Evolutionary conservation across 1,140 invertebrate species (phyloP).

Genomic region (Philotrypesis tridentata): DNA sequence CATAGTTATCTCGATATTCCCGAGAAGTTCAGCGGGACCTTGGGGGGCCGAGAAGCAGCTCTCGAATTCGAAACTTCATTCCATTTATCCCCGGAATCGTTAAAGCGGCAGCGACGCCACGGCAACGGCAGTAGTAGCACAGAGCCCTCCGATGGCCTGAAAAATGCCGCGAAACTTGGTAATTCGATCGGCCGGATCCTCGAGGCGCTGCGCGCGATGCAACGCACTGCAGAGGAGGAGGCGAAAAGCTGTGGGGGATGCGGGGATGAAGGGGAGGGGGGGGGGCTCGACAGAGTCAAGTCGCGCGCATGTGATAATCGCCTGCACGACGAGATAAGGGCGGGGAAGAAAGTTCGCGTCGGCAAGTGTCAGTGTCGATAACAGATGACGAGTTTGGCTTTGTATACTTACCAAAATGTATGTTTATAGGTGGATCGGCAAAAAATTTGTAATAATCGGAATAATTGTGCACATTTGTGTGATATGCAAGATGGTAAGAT

Average conservation of each 20-base stretch:
- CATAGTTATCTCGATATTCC: slow-evolving; percentile 45
- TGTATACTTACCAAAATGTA: background rate
- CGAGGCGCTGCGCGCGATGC: background rate
- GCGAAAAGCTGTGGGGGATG: too few species aligned
- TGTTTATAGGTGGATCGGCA: too few species aligned
- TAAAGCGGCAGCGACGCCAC: slow-evolving; percentile 39
- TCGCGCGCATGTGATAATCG: slow-evolving; percentile 40
- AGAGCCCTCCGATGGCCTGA: slow-evolving; percentile 24
- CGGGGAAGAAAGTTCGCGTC: slow-evolving; percentile 10
- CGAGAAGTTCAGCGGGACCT: background rate
- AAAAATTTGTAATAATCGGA: too few species aligned
- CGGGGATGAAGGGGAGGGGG: too few species aligned
- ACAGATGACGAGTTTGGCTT: slow-evolving; percentile 23
- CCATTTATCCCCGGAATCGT: slow-evolving; percentile 46
- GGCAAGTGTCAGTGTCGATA: slow-evolving; percentile 43
- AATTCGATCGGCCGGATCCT: slow-evolving; percentile 44
- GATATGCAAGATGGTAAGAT: too few species aligned
- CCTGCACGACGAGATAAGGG: background rate
- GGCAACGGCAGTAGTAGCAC: background rate
- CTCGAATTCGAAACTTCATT: slow-evolving; percentile 41
- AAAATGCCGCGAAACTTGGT: slow-evolving; percentile 49
- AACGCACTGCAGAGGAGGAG: too few species aligned
- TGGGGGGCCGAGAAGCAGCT: background rate
- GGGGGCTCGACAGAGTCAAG: background rate
- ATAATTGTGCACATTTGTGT: too few species aligned